phyloP scores from a whole-genome alignment of 1,140 invertebrate genomes.

The Drosophila lowei region DNA sequence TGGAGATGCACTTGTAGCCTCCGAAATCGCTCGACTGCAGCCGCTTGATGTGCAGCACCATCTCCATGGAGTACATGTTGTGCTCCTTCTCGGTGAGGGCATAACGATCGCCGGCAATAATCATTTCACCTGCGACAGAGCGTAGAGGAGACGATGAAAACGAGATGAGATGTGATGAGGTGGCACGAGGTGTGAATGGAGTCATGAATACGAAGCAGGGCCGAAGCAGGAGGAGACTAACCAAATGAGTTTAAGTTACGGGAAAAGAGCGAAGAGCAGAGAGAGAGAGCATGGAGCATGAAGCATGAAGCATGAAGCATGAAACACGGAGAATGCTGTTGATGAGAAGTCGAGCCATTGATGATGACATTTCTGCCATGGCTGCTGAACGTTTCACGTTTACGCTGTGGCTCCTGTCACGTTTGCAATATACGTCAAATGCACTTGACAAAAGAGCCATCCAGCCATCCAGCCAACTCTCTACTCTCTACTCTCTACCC shows the following conservation, averaged over 20 bases:
- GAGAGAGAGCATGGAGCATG: not conserved
- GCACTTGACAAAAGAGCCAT: slow-evolving; percentile 66
- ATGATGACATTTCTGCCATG: slow-evolving; percentile 59
- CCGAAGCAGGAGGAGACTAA: slow-evolving; percentile 8
- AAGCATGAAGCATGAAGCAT: not conserved
- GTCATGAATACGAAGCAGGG: slow-evolving; percentile 56
- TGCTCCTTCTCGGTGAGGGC: slow-evolving; percentile 89
- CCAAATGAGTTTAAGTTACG: slow-evolving; percentile 42
- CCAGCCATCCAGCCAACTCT: not conserved
- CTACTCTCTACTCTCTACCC: not conserved
- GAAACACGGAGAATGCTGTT: not conserved
- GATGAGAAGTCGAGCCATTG: slow-evolving; percentile 22
- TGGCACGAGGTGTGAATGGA: slow-evolving; percentile 42
- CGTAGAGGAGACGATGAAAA: slow-evolving; percentile 24
- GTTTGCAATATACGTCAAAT: slow-evolving; percentile 83
- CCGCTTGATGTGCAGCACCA: slow-evolving; percentile 90
- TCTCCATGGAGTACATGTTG: slow-evolving; percentile 91
- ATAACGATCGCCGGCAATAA: slow-evolving; percentile 92
- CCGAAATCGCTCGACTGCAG: slow-evolving; percentile 92
- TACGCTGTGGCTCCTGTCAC: slow-evolving; percentile 57
- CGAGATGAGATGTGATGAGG: slow-evolving; percentile 14
- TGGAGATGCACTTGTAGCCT: slow-evolving; percentile 95
- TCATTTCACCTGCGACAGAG: slow-evolving; percentile 89
- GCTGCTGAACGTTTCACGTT: slow-evolving; percentile 31
- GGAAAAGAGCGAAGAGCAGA: slow-evolving; percentile 9